Conservation (phyloP, 2,888 invertebrate species). For the Drosophila limbata region DNA sequence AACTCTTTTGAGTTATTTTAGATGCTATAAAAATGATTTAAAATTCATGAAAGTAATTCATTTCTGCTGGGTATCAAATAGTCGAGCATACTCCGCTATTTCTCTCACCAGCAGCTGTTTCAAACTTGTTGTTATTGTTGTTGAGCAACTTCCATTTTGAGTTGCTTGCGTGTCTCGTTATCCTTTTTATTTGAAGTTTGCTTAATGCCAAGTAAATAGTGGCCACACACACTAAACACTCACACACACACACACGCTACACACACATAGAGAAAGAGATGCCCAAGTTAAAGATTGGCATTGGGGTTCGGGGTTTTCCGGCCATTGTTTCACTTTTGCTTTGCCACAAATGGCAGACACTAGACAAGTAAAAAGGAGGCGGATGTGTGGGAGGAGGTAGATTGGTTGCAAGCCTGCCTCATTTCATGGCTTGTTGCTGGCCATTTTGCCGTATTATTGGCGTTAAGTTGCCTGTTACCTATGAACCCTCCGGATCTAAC, state of each 20-base stretch:
- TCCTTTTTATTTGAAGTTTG: conserved; percentile 81
- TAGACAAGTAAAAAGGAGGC: neutral
- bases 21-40: too few relatives aligned
- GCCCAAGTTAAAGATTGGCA: conserved; percentile 26
- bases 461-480: conserved; percentile 78
- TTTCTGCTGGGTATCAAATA: conserved; percentile 3
- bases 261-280: neutral
- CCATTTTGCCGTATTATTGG: conserved; percentile 71
- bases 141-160: conserved; percentile 66
- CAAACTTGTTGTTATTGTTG: conserved; percentile 38
- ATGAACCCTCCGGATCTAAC: conserved; percentile 56
- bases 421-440: conserved; percentile 76
- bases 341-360: conserved; percentile 44
- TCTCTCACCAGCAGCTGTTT: conserved; percentile 1
- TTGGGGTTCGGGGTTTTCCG: conserved; percentile 46
- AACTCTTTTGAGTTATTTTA: too few relatives aligned
- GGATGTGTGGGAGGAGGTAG: neutral
- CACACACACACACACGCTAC: neutral
- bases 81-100: neutral
- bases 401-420: conserved; percentile 34
- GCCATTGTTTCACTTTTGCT: conserved; percentile 53
- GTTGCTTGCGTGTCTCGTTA: conserved; percentile 78
- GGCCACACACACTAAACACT: conserved; percentile 27
- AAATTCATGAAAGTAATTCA: neutral
- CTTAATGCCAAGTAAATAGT: conserved; percentile 79